Evolutionary conservation across 35 echinoderm and acorn worm genomes (phyloP).

Genomic region (Apostichopus japonicus): DNA sequence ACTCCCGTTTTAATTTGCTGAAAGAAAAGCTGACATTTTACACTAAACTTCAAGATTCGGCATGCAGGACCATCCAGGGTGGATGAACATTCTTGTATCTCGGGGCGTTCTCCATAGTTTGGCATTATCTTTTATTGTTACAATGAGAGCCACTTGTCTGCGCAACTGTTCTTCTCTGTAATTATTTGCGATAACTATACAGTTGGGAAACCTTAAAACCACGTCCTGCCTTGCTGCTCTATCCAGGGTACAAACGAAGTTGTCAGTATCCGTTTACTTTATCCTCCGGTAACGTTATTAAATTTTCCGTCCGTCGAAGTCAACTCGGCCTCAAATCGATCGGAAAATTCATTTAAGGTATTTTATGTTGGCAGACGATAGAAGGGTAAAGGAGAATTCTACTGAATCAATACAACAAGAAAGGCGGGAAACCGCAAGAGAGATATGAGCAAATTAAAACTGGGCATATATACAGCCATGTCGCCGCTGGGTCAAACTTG

Average conservation of each 20-base stretch:
- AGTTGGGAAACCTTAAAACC: neutral
- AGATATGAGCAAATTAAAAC: neutral
- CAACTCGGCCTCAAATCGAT: conserved; percentile 49
- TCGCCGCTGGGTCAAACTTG: neutral
- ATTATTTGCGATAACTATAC: neutral
- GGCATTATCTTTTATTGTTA: conserved; percentile 1
- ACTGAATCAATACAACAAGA: neutral
- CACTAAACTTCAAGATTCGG: neutral
- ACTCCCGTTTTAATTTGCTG: too few relatives aligned
- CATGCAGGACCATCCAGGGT: neutral
- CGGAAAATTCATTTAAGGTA: conserved; percentile 43
- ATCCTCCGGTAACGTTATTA: conserved; percentile 53
- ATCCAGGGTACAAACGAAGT: conserved; percentile 26
- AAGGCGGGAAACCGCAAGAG: neutral
- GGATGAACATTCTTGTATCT: neutral
- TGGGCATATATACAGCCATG: neutral
- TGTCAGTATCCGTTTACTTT: conserved; percentile 51
- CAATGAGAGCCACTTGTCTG: neutral
- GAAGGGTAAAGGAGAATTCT: conserved; percentile 9
- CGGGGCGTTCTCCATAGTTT: neutral
- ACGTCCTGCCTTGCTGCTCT: neutral
- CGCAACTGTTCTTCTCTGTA: neutral
- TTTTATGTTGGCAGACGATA: conserved; percentile 52
- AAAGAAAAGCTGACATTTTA: too few relatives aligned
- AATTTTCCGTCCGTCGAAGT: conserved; percentile 48